phyloP scores from a whole-genome alignment of 2,113 vertebrate genomes.

The Microcebus griseorufus region DNA sequence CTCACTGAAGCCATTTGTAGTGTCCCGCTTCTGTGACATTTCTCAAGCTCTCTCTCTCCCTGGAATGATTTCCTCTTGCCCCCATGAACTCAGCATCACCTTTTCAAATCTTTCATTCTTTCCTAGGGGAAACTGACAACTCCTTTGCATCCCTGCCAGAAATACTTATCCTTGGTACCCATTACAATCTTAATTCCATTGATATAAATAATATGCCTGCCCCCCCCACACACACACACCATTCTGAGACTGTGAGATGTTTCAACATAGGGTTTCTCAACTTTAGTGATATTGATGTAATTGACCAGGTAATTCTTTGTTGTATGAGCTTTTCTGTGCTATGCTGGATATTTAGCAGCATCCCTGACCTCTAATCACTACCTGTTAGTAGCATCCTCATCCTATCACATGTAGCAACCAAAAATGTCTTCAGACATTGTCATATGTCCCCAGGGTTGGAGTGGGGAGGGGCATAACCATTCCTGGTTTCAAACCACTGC shows the following conservation, averaged over 20 bases:
- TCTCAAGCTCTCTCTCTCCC: not conserved
- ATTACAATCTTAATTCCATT: not conserved
- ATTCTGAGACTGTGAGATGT: not conserved
- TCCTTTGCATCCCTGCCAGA: not conserved
- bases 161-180: not conserved
- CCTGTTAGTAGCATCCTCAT: not conserved
- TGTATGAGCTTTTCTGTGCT: not conserved
- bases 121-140: not conserved
- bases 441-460: not conserved
- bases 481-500: not conserved
- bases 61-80: not conserved
- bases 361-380: not conserved
- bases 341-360: not conserved
- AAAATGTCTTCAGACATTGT: not conserved
- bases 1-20: not conserved
- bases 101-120: not conserved
- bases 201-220: not conserved
- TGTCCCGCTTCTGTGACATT: not conserved
- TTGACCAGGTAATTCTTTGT: not conserved
- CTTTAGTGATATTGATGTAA: not conserved
- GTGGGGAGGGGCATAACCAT: fast-evolving
- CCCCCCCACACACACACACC: not conserved
- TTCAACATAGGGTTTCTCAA: not conserved
- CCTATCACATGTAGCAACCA: not conserved
- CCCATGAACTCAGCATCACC: not conserved